Evolutionary conservation across 2,888 invertebrate species (phyloP), one percentile per base, ranked within the genome.

Genomic region (Cremastinae sp.): DNA sequence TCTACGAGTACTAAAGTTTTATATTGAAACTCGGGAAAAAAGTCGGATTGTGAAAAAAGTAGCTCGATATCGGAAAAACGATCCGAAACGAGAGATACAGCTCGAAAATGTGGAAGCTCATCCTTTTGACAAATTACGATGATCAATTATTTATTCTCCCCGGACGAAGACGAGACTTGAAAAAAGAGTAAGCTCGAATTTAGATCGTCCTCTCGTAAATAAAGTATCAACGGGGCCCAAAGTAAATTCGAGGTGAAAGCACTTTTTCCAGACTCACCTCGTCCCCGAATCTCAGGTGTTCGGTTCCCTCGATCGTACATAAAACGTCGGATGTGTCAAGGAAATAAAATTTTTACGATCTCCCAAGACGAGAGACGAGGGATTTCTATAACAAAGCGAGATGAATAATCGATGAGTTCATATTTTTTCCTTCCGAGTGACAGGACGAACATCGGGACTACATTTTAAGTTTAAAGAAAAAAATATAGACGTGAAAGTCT

Each of bases 331-430:
- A 2, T 41, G 10, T 2, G 5, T 62, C 39, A 12, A 20, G n/a
- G 47, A 10, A 55, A 62, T 71, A 16, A 58, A 49, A 64, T 5
- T 45, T 70, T 20, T 37, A 37, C 43, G 35, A 18, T 1, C 8
- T 9, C 45, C 8, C 12, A 16, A 49, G 37, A 35, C 28, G 47
- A 41, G 49, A 47, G 39, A 70, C 62, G 45, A 35, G 41, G 47
- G 41, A 39, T 12, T 62, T 62, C 62, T 49, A 20, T 64, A 65
- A 65, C 22, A 61, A 56, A 49, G 5, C 56, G 28, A 53, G 35
- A 62, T 71, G 56, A 71, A 71, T 75, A 66, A 66, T 75, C 49
- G 41, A 66, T 20, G 18, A 66, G 47, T 55, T 61, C 61, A 59
- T 55, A n/a, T n/a, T n/a, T n/a, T n/a, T n/a, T 22, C 18, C 28